Base-by-base conservation (phyloP, 92 coral and sea anemone genomes). In the Phenganax stokvisi region DNA sequence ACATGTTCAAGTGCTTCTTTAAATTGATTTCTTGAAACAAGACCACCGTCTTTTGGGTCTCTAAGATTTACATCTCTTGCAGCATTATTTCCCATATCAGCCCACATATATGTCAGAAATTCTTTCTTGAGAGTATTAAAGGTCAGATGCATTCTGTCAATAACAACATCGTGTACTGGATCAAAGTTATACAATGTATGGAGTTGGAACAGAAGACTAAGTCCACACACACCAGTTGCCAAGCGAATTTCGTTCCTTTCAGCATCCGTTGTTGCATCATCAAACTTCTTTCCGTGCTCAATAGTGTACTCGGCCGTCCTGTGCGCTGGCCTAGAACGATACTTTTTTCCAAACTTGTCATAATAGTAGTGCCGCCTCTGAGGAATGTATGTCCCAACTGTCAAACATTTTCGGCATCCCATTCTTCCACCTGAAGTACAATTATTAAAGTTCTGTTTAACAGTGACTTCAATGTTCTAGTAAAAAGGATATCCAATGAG, bases 131-230 rank as follows among this genome's bases (percentile, higher is more conserved):
- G 75, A 62, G 86, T 80, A 20, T 91, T 91, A 30, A 89, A 86
- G 13, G 86, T 55, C 12, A 89, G 78, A 64, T 90, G 96, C 96
- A 90, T 90, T 12, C 87, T 68, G 63, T 91, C 92, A 5, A 89
- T 83, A 20, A 84, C 85, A 85, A 88, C 79, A 54, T 88, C 96
- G 59, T 80, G 10, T 6, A 90, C 76, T 81, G 89, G 96, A 65
- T 91, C 89, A 81, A 90, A 90, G 8, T 63, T 71, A 54, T 87
- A 91, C 60, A 91, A 37, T 56, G 67, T 82, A 61, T 85, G 80
- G 9, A 89, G 74, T 31, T 56, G 64, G 60, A 84, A 88, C 31
- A 91, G 83, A 37, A 82, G 71, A 85, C 89, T 91, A n/a, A 86
- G 84, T 12, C 96, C 92, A 68, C 89, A 51, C 55, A 86, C 96